Base-by-base conservation (phyloP, 2,888 invertebrate species). In the Acanthoscelides obtectus region DNA sequence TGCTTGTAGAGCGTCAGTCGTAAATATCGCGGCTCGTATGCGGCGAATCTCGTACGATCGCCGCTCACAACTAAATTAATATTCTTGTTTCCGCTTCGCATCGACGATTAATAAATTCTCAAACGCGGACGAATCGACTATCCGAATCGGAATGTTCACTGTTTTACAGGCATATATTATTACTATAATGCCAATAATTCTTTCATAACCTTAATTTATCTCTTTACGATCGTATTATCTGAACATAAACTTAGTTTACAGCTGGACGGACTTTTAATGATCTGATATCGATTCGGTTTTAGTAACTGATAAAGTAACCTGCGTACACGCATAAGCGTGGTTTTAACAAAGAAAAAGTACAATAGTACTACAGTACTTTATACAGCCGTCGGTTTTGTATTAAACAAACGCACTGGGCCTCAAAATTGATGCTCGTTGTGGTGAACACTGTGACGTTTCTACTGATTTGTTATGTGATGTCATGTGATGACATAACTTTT, bases 31-130 rank as follows among this genome's bases (percentile, higher is more conserved):
- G 17, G 12, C 12, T 12, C 45, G 17, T 45, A 45, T 45, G 17
- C 45, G 45, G 17, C 45, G 45, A 45, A 45, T 45, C 45, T 45
- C 45, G 74, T 77, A 74, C 74, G 78, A 75, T 75, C 74, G 72
- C 75, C 77, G 76, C 77, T 78, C 45, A 45, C 45, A 45, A 79
- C 78, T 79, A 77, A 80, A 80, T 80, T 79, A 80, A 80, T 77
- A 79, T 78, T 76, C 79, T 77, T 79, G 78, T 80, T 76, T 76
- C 74, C 74, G 73, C 70, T 76, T 73, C 72, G 73, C 73, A 12
- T 71, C 70, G 73, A 70, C 75, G 76, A 78, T 78, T 77, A 79
- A 79, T 79, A 79, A 79, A 79, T 79, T 76, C 75, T 75, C 74
- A 74, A 74, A 67, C 73, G 72, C 72, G 72, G 75, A 73, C 75